Conservation (phyloP, 2,888 invertebrate species). For the Hermodice carunculata region DNA sequence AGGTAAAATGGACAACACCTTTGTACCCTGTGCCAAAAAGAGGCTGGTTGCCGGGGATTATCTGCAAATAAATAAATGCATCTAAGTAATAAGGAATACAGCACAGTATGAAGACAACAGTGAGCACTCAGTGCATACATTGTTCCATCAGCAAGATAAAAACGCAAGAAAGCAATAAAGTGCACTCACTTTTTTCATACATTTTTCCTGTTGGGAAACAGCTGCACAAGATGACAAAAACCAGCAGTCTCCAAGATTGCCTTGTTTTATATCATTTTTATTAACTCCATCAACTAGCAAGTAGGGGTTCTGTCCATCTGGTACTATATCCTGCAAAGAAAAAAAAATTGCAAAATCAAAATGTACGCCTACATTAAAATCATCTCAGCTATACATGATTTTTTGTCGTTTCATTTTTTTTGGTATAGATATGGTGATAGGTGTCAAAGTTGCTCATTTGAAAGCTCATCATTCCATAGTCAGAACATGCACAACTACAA, state of each 20-base stretch:
- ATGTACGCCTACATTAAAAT: no score
- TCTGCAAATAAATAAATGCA: constrained; percentile 42
- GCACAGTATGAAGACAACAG: background rate
- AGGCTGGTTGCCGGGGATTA: constrained; percentile 64
- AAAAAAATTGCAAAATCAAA: background rate
- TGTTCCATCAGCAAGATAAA: no score
- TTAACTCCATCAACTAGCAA: constrained; percentile 72
- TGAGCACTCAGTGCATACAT: background rate
- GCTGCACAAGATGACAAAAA: constrained; percentile 71
- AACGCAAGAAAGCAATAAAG: background rate
- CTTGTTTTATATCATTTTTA: constrained; percentile 72
- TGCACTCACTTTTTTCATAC: background rate
- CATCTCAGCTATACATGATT: no score
- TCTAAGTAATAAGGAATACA: background rate
- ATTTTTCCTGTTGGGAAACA: constrained; percentile 54
- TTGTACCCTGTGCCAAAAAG: constrained; percentile 56
- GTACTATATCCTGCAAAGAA: background rate
- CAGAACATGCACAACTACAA: no score
- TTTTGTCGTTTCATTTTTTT: no score
- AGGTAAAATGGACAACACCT: constrained; percentile 67
- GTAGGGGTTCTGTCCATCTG: constrained; percentile 56
- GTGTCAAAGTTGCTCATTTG: no score
- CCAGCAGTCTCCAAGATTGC: constrained; percentile 71
- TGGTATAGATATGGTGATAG: no score
- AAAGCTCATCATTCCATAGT: no score